Base-by-base conservation (phyloP, 2,888 invertebrate genomes). In the Stenodera caucasica region DNA sequence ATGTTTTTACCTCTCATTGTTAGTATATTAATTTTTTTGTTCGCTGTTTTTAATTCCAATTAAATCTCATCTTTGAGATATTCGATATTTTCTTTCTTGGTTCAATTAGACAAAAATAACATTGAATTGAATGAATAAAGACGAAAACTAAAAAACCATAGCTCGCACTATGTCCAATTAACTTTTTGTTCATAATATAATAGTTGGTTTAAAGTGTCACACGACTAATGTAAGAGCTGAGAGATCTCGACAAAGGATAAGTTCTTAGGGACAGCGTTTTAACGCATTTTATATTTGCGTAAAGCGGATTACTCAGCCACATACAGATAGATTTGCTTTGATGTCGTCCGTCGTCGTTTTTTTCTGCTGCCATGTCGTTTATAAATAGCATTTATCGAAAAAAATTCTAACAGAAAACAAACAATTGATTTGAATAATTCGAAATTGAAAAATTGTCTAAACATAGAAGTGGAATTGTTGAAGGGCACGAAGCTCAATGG, bases 371-470 rank as follows among this genome's bases (percentile, higher is more conserved):
- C n/a, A n/a, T n/a, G n/a, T n/a, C n/a, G n/a, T n/a, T n/a, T n/a
- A n/a, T n/a, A n/a, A n/a, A n/a, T n/a, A n/a, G n/a, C n/a, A n/a
- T n/a, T n/a, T n/a, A n/a, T n/a, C n/a, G n/a, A n/a, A n/a, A n/a
- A n/a, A n/a, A 5, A 5, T 30, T 8, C 9, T 53, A 45, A 58
- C 53, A 49, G 11, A 49, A 54, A 35, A n/a, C n/a, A 21, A 58
- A 40, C 53, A 32, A 12, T 53, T 33, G 23, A 51, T 61, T 61
- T 61, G 54, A 61, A 61, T 61, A 61, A 61, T 61, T 21, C 11
- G 12, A 21, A 21, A 21, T 45, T 21, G 21, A 21, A 21, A 21
- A 12, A n/a, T 12, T 23, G 5, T 3, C 4, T 1, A 45, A 45
- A 45, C 45, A 45, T 18, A 11, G 40, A 18, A 2, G 6, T 21